phyloP scores from a whole-genome alignment of 2,113 vertebrate species.

The Narcine bancroftii region DNA sequence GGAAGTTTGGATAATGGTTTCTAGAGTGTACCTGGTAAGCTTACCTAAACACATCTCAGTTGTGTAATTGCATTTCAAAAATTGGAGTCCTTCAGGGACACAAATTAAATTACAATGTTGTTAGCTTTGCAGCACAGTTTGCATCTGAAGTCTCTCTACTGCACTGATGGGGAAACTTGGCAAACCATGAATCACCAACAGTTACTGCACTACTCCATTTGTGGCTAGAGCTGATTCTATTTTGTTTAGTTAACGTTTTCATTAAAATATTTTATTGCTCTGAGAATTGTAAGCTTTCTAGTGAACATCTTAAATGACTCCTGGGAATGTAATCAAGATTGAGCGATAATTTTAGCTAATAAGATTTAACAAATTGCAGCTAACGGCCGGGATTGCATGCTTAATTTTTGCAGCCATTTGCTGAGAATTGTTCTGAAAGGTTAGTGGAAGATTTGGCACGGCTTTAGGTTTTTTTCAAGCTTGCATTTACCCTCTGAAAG shows the following conservation, averaged over 20 bases:
- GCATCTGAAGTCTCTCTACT: not conserved
- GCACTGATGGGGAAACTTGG: not conserved
- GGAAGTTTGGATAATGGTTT: not conserved
- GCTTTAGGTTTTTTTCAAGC: not conserved
- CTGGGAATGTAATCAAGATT: constrained; percentile 27
- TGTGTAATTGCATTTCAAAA: not conserved
- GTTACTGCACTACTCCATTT: not conserved
- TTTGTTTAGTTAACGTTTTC: constrained; percentile 26
- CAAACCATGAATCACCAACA: not conserved
- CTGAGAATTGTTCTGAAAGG: not conserved
- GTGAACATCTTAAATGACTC: constrained; percentile 29
- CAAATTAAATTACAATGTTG: not conserved
- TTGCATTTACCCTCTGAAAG: not conserved
- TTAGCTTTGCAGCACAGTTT: not conserved
- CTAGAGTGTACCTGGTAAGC: not conserved
- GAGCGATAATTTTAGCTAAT: constrained; percentile 29
- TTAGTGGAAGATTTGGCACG: not conserved
- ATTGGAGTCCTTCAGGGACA: not conserved
- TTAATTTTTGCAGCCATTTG: constrained; percentile 24
- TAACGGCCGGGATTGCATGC: not conserved
- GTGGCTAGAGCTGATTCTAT: not conserved
- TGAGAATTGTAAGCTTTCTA: constrained; percentile 12
- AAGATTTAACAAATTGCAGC: constrained; percentile 27
- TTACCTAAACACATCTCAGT: not conserved
- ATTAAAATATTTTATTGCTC: constrained; percentile 34